phyloP scores from a whole-genome alignment of 1,140 invertebrate species.

The Augochlora pura region DNA sequence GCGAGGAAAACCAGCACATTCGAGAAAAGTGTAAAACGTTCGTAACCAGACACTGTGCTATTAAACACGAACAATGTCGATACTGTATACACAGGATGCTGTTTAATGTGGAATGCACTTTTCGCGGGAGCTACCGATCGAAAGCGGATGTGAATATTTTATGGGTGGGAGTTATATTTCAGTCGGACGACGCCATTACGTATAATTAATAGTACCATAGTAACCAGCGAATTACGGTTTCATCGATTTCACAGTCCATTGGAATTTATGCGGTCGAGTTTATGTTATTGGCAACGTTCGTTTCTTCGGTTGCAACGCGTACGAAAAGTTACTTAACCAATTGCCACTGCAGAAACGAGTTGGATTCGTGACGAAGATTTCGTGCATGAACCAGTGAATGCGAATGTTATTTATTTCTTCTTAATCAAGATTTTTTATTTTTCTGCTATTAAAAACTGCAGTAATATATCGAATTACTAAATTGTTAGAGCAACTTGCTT shows the following conservation, averaged over 20 bases:
- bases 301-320: not conserved
- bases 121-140: not conserved
- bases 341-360: no score
- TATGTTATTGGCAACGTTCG: not conserved
- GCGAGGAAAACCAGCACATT: not conserved
- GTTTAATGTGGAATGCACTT: not conserved
- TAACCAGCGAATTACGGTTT: not conserved
- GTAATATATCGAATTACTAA: no score
- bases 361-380: no score
- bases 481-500: no score
- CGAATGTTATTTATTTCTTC: no score
- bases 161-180: not conserved
- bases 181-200: not conserved
- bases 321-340: not conserved
- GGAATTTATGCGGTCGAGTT: not conserved
- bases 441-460: no score
- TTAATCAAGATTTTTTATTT: no score
- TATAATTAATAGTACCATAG: not conserved
- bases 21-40: not conserved
- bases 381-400: no score
- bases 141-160: slow-evolving; percentile 6
- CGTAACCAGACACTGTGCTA: not conserved
- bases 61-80: not conserved
- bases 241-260: not conserved
- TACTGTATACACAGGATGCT: not conserved